Evolutionary conservation across 1,140 invertebrate genomes (phyloP).

Genomic region (Asobara japonica): DNA sequence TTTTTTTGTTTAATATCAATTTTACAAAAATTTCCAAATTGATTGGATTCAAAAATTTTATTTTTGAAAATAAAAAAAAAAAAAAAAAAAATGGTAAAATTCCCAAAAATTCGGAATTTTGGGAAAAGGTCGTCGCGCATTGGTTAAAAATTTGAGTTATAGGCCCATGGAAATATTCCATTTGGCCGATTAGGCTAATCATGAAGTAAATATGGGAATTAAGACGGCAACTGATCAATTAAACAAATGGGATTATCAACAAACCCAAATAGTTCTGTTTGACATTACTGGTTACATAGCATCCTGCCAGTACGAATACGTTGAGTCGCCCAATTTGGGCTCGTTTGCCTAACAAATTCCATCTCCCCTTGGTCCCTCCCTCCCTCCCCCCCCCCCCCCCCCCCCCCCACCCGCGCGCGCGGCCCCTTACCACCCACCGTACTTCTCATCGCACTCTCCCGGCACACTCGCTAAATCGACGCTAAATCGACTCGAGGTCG

Average conservation of each 20-base stretch:
- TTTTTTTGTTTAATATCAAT: no score
- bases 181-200: no score
- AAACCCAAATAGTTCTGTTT: neutral
- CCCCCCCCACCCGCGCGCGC: neutral
- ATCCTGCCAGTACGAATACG: constrained; percentile 13
- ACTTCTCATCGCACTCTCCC: neutral
- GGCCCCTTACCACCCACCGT: neutral
- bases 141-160: no score
- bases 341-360: constrained; percentile 54
- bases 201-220: neutral
- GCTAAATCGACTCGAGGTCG: constrained; percentile 8
- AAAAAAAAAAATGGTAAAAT: no score
- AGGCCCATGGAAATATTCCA: no score
- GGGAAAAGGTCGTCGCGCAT: no score
- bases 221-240: constrained; percentile 19
- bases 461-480: neutral
- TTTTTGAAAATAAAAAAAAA: no score
- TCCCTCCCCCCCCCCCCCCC: neutral
- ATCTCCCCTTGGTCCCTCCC: constrained; percentile 25
- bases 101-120: no score
- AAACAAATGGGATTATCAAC: constrained; percentile 17
- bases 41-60: no score
- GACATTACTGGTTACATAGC: constrained; percentile 10
- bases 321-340: constrained; percentile 49
- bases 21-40: no score